Evolutionary conservation across 2,797 vertebrate genomes (phyloP).

Genomic region (Coregonus sp.): DNA sequence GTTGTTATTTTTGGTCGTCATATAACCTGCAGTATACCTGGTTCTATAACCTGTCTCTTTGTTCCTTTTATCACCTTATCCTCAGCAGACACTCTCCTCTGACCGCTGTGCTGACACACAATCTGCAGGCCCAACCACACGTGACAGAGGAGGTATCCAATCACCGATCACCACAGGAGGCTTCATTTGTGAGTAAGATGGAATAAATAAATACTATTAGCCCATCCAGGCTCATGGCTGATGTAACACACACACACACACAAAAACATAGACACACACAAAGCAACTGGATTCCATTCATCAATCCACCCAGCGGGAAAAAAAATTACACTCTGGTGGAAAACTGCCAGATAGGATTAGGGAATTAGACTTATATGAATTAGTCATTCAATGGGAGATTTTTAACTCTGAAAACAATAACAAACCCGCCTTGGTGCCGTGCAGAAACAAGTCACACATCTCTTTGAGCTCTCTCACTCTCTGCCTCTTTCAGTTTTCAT

Average conservation of each 20-base stretch:
- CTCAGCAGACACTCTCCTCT: slow-evolving; percentile 64
- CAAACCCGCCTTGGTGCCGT: slow-evolving; percentile 7
- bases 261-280: slow-evolving; percentile 36
- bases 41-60: slow-evolving; percentile 54
- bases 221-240: slow-evolving; percentile 9
- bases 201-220: slow-evolving; percentile 38
- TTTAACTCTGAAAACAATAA: slow-evolving; percentile 35
- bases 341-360: slow-evolving; percentile 34
- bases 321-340: slow-evolving; percentile 28
- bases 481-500: slow-evolving; percentile 24
- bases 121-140: slow-evolving; percentile 55
- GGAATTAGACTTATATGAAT: slow-evolving; percentile 44
- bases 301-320: slow-evolving; percentile 41
- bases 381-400: slow-evolving; percentile 31
- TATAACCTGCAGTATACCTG: slow-evolving; percentile 20
- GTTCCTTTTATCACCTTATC: slow-evolving; percentile 52
- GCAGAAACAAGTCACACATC: slow-evolving; percentile 11
- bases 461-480: slow-evolving; percentile 21
- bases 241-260: slow-evolving; percentile 31
- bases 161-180: slow-evolving; percentile 14
- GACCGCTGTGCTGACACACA: slow-evolving; percentile 58
- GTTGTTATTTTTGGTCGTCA: neutral
- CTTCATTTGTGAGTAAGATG: slow-evolving; percentile 41
- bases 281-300: slow-evolving; percentile 40
- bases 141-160: slow-evolving; percentile 39